These are phyloP conservation scores for Semibalanus balanoides DNA, from an alignment of 1,140 invertebrate genomes.

Conservation along the genomic window DNA sequence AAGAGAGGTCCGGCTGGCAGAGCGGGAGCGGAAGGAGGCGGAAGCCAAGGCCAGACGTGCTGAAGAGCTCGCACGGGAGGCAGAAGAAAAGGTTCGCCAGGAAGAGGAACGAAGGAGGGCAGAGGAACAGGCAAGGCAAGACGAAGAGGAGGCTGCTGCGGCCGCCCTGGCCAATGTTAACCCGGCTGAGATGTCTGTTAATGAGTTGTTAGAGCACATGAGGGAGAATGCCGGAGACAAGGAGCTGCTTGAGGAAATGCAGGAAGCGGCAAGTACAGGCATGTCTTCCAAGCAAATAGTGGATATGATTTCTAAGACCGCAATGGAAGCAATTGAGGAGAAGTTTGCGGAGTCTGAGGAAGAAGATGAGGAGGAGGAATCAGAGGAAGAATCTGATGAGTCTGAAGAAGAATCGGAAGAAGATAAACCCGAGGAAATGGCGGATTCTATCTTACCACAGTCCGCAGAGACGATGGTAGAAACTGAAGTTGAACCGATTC, in stretches of 20 bases:
- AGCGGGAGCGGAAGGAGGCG: background rate
- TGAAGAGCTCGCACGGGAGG: background rate
- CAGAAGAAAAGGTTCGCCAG: background rate
- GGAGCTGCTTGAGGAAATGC: background rate
- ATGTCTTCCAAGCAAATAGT: background rate
- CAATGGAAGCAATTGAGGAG: slow-evolving; percentile 1
- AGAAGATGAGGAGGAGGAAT: background rate
- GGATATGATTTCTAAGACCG: background rate
- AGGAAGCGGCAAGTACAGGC: background rate
- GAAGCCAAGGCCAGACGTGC: background rate
- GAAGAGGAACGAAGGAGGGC: background rate
- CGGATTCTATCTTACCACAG: no score
- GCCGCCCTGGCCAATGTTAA: background rate
- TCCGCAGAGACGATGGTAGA: no score
- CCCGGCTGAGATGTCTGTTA: background rate
- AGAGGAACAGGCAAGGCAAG: background rate
- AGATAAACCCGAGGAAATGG: background rate
- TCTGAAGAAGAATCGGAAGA: background rate
- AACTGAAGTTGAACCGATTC: background rate
- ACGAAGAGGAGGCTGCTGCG: background rate
- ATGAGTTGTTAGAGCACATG: background rate
- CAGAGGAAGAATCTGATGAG: background rate
- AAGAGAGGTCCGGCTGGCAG: background rate
- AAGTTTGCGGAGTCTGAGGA: background rate
- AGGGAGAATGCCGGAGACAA: background rate